Percentiles rank a stretch among this genome's conserved stretches.
Conservation (phyloP, 2,797 vertebrate genomes). For the Heterohyrax brucei region DNA sequence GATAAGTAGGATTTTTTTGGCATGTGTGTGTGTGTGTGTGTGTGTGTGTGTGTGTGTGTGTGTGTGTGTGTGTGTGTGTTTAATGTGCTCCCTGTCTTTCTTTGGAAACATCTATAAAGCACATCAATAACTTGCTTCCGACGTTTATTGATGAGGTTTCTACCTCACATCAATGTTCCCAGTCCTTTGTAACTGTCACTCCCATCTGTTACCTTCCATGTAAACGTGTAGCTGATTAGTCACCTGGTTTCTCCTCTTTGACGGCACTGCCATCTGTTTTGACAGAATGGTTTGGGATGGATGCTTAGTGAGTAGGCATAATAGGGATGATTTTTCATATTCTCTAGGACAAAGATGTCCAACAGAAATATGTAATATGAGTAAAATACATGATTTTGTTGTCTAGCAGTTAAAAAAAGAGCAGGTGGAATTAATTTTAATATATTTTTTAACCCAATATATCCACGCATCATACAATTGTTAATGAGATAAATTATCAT, state of each 20-base stretch:
- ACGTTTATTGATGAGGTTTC: neutral
- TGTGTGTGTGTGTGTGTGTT: no score
- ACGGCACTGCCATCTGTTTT: slow-evolving; percentile 5
- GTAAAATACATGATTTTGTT: slow-evolving; percentile 24
- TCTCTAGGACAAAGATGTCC: slow-evolving; percentile 39
- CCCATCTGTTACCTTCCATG: slow-evolving; percentile 18
- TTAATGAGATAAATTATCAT: neutral
- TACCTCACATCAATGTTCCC: slow-evolving; percentile 36
- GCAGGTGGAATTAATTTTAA: neutral
- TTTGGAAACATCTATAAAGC: slow-evolving; percentile 50
- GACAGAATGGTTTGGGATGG: neutral
- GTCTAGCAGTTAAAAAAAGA: slow-evolving; percentile 9
- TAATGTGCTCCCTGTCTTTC: slow-evolving; percentile 27
- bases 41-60: no score
- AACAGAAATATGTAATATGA: neutral
- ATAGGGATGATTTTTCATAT: neutral
- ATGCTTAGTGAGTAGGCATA: slow-evolving; percentile 47
- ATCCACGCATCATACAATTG: neutral
- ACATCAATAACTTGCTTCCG: neutral
- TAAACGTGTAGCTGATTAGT: neutral
- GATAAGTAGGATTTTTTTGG: neutral
- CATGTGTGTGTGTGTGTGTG: no score
- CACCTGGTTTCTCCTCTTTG: slow-evolving; percentile 15
- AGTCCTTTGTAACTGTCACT: neutral
- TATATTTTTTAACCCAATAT: slow-evolving; percentile 49